Percentiles rank a stretch among this genome's conserved stretches.
These are phyloP conservation scores for Germaria angustata DNA, from an alignment of 2,888 invertebrate genomes.

Conservation along the genomic window DNA sequence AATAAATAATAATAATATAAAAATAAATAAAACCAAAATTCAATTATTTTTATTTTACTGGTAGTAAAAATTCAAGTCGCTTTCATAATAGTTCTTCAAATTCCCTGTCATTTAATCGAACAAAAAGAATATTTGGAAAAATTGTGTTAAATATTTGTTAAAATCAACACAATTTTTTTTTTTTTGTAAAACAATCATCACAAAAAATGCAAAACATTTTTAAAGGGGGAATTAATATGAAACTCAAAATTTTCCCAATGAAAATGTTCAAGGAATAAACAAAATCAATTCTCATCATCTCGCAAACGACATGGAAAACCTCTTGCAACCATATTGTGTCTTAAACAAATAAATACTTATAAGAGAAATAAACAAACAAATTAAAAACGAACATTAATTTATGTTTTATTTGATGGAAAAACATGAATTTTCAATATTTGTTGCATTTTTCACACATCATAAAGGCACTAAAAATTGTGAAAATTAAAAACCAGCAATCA, in stretches of 20 bases:
- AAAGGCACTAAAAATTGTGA: conserved; percentile 36
- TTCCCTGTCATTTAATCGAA: neutral
- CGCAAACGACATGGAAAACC: conserved; percentile 46
- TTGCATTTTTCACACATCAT: conserved; percentile 66
- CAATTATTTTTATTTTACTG: no score
- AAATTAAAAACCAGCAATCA: conserved; percentile 37
- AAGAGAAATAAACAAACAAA: conserved; percentile 52
- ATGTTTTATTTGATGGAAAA: conserved; percentile 46
- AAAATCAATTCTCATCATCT: conserved; percentile 10
- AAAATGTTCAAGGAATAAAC: conserved; percentile 25
- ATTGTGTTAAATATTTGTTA: conserved; percentile 31
- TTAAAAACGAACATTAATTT: conserved; percentile 39
- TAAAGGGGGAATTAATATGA: conserved; percentile 18
- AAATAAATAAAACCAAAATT: no score
- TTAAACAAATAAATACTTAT: conserved; percentile 43
- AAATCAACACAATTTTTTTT: conserved; percentile 19
- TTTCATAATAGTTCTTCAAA: neutral
- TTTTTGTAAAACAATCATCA: neutral
- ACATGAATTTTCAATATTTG: conserved; percentile 64
- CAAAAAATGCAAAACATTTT: neutral
- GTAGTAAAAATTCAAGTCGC: neutral
- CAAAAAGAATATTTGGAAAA: neutral
- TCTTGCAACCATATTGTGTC: conserved; percentile 58
- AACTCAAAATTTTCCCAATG: conserved; percentile 47
- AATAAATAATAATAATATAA: no score